A percentile compares a stretch with the other conserved stretches of the same genome.
Conservation (phyloP, 2,113 vertebrate species). For the Oceanodroma tethys region DNA sequence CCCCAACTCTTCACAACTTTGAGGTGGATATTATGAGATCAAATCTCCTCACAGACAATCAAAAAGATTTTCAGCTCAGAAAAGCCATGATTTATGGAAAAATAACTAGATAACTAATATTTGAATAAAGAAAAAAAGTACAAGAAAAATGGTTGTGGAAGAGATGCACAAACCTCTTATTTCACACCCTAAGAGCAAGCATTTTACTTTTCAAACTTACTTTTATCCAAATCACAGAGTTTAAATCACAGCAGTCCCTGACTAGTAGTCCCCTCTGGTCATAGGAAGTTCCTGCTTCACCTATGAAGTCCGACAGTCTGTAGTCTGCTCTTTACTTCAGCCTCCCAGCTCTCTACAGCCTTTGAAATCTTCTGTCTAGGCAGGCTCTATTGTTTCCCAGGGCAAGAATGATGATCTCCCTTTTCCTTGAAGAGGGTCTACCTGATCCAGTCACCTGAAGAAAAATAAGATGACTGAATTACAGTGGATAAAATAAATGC, state of each 20-base stretch:
- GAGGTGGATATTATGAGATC: background rate
- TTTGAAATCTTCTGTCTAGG: background rate
- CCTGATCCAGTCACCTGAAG: background rate
- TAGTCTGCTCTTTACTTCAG: background rate
- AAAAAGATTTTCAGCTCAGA: background rate
- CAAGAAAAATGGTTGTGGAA: background rate
- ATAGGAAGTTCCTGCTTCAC: background rate
- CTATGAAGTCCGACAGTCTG: background rate
- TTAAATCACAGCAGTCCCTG: background rate
- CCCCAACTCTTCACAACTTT: background rate
- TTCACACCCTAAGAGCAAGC: background rate
- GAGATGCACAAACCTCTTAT: background rate
- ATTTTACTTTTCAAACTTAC: background rate
- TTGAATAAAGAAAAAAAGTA: background rate
- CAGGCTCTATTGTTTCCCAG: background rate
- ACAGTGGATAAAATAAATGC: background rate
- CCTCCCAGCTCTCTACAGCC: background rate
- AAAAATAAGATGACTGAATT: background rate
- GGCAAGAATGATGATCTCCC: background rate
- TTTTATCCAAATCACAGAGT: background rate
- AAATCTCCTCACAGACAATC: background rate
- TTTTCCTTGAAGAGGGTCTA: background rate
- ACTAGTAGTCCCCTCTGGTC: background rate
- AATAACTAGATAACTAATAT: background rate
- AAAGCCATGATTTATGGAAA: background rate